A percentile compares a stretch with the other conserved stretches of the same genome.
Conservation (phyloP, 2,888 invertebrate genomes). For the Rhabditoides inermis region DNA sequence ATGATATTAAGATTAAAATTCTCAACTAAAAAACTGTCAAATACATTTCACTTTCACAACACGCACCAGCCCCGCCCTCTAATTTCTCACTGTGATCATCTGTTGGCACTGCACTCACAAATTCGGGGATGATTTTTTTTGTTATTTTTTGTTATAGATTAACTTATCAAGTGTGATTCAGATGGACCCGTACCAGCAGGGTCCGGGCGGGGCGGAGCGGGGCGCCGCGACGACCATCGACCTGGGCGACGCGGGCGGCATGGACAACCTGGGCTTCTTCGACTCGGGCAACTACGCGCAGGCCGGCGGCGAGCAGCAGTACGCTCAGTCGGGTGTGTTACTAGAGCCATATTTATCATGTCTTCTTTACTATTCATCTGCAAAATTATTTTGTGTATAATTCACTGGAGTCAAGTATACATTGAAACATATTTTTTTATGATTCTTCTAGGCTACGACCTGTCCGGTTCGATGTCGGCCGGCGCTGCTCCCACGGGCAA, state of each 20-base stretch:
- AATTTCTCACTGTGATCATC: constrained; percentile 6
- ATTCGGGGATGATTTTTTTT: constrained; percentile 2
- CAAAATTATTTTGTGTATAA: too few species aligned
- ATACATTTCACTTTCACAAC: too few species aligned
- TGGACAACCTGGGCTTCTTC: constrained; percentile 19
- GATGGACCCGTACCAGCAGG: constrained; percentile 12
- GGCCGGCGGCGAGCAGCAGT: neutral
- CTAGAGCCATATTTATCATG: neutral
- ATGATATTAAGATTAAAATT: too few species aligned
- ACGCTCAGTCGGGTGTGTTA: neutral
- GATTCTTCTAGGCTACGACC: constrained; percentile 4
- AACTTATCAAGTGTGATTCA: neutral
- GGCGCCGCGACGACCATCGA: constrained; percentile 16
- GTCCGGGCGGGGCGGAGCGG: constrained; percentile 12
- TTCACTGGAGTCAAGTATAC: too few species aligned
- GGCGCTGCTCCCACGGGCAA: constrained; percentile 12
- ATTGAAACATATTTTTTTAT: too few species aligned
- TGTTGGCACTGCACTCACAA: neutral
- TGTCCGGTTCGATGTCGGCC: constrained; percentile 13
- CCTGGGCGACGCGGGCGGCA: constrained; percentile 5
- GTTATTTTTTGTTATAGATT: neutral
- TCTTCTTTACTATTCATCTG: too few species aligned
- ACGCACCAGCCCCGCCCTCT: constrained; percentile 5
- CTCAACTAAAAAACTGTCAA: too few species aligned
- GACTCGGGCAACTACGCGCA: constrained; percentile 13